Base-by-base conservation (phyloP, 1,140 invertebrate species). In the Euwallacea fornicatus region DNA sequence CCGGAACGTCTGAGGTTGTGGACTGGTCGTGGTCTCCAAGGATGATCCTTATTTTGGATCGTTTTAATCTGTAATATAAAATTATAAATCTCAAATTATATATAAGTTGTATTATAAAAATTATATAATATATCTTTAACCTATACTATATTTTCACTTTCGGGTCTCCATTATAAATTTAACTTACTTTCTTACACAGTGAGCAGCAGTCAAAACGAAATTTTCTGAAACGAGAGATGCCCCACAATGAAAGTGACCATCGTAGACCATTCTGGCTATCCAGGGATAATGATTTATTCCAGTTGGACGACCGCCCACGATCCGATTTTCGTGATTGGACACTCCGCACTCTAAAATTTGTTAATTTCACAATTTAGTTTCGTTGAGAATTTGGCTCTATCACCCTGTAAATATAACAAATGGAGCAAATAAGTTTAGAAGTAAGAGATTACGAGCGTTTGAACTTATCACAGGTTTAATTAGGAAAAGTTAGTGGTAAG, bases 241-340 rank as follows among this genome's bases (percentile, higher is more conserved):
- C n/a, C 93, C 93, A 75, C 93, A 96, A 78, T 95, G 93, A 83
- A 94, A 94, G 80, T 92, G 91, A 0, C 91, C 91, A 79, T 94
- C 90, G 78, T 95, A 95, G 0, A 93, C 87, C 9, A 93, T 83
- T 63, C 93, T 84, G 2, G 91, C 93, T 76, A 95, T 86, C 93
- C 93, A 96, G 7, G 94, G 94, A 79, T 94, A 95, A 74, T 90
- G 87, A 81, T 95, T 92, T 6, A 90, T 84, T 13, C 88, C 86
- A 0, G 93, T 91, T 11, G 92, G 89, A 72, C 86, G 84, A 13
- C 93, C 93, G 54, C 94, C 90, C 11, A 89, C 87, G 11, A 87
- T 86, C n/a, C 91, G 80, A 74, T 88, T 88, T 80, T 91, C 89
- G 76, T 91, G 88, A 80, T 91, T 91, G 0, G 85, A 83, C 54